Evolutionary conservation across 1,140 invertebrate genomes (phyloP).

Genomic region (Drosophila dunni): DNA sequence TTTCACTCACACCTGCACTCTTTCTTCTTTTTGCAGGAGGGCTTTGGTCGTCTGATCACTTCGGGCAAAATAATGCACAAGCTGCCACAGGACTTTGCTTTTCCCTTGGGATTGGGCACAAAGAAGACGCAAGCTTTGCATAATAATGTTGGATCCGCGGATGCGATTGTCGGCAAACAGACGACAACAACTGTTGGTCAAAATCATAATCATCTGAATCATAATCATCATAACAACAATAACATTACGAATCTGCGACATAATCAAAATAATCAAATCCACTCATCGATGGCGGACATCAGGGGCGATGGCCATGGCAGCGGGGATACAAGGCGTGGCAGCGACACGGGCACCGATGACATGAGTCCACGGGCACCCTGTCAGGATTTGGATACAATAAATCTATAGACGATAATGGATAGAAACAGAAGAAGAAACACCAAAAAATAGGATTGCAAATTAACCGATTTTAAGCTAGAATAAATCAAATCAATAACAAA

Average conservation of each 20-base stretch:
- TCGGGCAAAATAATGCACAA: conserved; percentile 98
- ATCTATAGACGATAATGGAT: conserved; percentile 84
- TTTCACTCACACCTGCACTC: too few relatives aligned
- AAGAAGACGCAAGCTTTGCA: conserved; percentile 75
- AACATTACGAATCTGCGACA: conserved; percentile 63
- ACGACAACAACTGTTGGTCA: conserved; percentile 1
- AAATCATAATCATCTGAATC: conserved; percentile 70
- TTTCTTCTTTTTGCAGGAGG: conserved; percentile 88
- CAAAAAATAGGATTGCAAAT: conserved; percentile 5
- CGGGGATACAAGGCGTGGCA: conserved; percentile 32
- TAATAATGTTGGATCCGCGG: conserved; percentile 51
- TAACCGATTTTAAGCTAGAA: conserved; percentile 47
- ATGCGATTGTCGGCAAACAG: conserved; percentile 28
- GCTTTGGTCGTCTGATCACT: conserved; percentile 98
- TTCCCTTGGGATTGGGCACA: conserved; percentile 74
- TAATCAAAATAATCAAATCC: conserved; percentile 71
- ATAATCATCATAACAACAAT: conserved; percentile 85
- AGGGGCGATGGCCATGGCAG: conserved; percentile 44
- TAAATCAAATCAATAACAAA: conserved; percentile 31
- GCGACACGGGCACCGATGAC: conserved; percentile 58
- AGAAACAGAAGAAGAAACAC: neutral
- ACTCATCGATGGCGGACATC: conserved; percentile 75
- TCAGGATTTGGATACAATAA: conserved; percentile 88
- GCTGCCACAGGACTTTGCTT: conserved; percentile 87
- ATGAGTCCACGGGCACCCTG: conserved; percentile 86